Conservation (phyloP, 2,888 invertebrate genomes). For the Dermolepida albohirtum region DNA sequence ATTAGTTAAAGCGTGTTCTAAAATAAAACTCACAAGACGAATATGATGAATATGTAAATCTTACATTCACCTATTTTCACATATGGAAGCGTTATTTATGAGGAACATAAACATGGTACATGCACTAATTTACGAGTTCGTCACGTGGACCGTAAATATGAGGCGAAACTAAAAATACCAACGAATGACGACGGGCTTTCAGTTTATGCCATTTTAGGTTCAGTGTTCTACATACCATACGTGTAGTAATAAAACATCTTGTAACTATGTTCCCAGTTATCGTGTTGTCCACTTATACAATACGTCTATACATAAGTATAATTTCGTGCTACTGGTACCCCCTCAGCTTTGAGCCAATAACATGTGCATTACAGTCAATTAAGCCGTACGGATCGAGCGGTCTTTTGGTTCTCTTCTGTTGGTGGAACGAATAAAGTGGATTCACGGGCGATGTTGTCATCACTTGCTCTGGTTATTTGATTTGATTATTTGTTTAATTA, state of each 20-base stretch:
- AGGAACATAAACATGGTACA: conserved; percentile 30
- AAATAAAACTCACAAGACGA: conserved; percentile 8
- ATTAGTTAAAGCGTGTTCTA: conserved; percentile 7
- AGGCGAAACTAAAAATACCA: conserved; percentile 33
- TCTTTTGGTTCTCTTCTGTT: conserved; percentile 13
- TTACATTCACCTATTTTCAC: conserved; percentile 31
- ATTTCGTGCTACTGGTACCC: conserved; percentile 45
- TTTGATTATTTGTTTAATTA: conserved; percentile 44
- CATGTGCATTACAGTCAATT: conserved; percentile 56
- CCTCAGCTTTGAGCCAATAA: conserved; percentile 55
- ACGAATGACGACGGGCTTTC: conserved; percentile 21
- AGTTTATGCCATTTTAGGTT: conserved; percentile 38
- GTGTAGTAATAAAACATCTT: conserved; percentile 31
- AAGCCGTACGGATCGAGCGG: conserved; percentile 48
- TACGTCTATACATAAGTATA: conserved; percentile 3
- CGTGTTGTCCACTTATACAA: conserved; percentile 4
- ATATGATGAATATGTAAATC: conserved; percentile 32
- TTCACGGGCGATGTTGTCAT: conserved; percentile 52
- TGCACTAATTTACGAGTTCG: conserved; percentile 35
- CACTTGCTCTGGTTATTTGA: conserved; percentile 46
- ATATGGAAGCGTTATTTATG: conserved; percentile 34
- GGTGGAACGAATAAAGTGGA: conserved; percentile 47
- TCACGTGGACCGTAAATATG: conserved; percentile 33
- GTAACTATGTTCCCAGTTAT: conserved; percentile 13
- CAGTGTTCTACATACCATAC: conserved; percentile 34